Evolutionary conservation across 2,113 vertebrate species (phyloP), one percentile per base, ranked within the genome.

Genomic region (Egretta garzetta): DNA sequence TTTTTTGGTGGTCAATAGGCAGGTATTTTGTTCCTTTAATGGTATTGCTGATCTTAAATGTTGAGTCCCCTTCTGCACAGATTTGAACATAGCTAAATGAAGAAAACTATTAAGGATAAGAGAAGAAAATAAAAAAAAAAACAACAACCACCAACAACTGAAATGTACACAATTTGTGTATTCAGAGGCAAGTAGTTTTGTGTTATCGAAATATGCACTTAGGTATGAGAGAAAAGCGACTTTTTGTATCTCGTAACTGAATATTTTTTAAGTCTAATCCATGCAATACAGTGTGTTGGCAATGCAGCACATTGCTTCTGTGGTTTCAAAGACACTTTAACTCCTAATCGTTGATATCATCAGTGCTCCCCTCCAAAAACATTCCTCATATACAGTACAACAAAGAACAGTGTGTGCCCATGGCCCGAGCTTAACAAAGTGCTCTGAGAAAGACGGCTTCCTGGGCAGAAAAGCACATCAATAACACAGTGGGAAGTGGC

Each of bases 401-500:
- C 97, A 98, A 98, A 98, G 96, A 97, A 50, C 85, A 84, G 79
- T 97, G 91, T 97, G 92, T 96, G 96, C 97, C 92, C 80, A 60
- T 58, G 96, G 97, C 80, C 86, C 67, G 53, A 47, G 95, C 80
- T 97, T 97, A 80, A 95, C 95, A 97, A 96, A 98, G 95, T 90
- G 90, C 96, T 92, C 79, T 97, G 96, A 95, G 95, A 91, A 94
- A 72, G 75, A 88, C 26, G 83, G 96, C 94, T 96, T 97, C 98
- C 98, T 64, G 88, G 97, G 98, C 97, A 97, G 98, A 98, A 98
- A 94, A 97, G 97, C 96, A 95, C 98, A 97, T 99, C 98, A 98
- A 98, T 98, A 97, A 98, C 98, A 86, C 98, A 98, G 98, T 98
- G 88, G 99, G 98, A 97, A 98, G 98, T 97, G 98, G 98, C 98